Conservation (phyloP, 2,113 vertebrate genomes). For the Eretmochelys imbricata region DNA sequence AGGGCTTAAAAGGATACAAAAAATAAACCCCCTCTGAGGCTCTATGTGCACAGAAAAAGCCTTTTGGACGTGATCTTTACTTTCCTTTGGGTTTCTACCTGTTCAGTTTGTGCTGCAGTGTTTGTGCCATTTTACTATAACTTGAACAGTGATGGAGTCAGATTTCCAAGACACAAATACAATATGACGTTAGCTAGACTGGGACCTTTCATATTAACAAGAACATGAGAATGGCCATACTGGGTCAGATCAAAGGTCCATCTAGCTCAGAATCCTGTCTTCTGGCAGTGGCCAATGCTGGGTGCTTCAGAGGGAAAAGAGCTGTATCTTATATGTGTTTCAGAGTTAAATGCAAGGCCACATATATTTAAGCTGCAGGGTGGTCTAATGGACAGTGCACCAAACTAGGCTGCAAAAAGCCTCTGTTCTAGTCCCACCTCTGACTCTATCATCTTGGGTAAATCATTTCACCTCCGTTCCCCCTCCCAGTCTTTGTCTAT, state of each 20-base stretch:
- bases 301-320: too few species aligned
- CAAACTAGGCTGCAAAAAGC: neutral
- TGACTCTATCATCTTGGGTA: neutral
- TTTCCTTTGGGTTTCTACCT: neutral
- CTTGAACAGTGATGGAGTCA: accelerated
- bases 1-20: neutral
- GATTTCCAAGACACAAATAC: neutral
- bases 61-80: neutral
- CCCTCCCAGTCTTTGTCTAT: neutral
- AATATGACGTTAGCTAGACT: accelerated
- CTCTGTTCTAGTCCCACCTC: neutral
- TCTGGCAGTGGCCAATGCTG: too few species aligned
- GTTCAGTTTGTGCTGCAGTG: neutral
- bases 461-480: neutral
- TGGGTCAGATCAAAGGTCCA: too few species aligned
- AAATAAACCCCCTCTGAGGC: accelerated
- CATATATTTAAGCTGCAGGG: neutral
- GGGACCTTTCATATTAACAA: neutral
- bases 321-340: accelerated
- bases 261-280: too few species aligned
- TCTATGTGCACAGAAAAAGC: neutral
- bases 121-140: neutral
- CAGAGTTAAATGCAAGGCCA: neutral
- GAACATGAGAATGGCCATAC: too few species aligned
- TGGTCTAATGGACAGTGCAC: neutral